Percentiles rank a stretch among this genome's conserved stretches.
These are phyloP conservation scores for Epicampocera succincta DNA, from an alignment of 2,888 invertebrate genomes.

Conservation along the genomic window DNA sequence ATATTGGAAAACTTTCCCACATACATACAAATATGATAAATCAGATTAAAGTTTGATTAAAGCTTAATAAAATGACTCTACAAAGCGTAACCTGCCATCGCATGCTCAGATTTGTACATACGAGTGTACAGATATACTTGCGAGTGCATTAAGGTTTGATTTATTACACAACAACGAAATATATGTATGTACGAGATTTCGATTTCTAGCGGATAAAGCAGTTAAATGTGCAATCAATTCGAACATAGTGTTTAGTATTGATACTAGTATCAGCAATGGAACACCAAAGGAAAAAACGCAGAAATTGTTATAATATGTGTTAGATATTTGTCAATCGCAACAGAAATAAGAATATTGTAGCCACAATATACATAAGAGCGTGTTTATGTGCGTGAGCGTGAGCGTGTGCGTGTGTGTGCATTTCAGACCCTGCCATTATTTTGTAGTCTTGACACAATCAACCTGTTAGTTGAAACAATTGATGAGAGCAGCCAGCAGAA, in stretches of 20 bases:
- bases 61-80: no score
- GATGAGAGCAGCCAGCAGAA: conserved; percentile 63
- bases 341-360: conserved; percentile 33
- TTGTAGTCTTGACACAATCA: conserved; percentile 68
- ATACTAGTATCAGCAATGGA: conserved; percentile 29
- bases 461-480: conserved; percentile 68
- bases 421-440: conserved; percentile 58
- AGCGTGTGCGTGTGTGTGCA: conserved; percentile 12
- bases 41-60: background rate
- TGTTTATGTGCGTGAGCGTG: conserved; percentile 24
- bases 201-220: conserved; percentile 37
- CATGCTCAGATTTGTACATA: no score
- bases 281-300: background rate
- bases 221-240: conserved; percentile 38
- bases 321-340: conserved; percentile 16
- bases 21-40: no score
- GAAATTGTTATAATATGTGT: conserved; percentile 45
- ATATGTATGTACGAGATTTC: conserved; percentile 1
- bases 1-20: no score
- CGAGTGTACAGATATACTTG: no score
- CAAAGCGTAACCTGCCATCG: no score
- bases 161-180: background rate
- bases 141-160: no score
- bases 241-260: conserved; percentile 38
- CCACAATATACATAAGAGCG: conserved; percentile 20